phyloP scores from a whole-genome alignment of 2,797 vertebrate species.

The Lophotriccus pileatus region DNA sequence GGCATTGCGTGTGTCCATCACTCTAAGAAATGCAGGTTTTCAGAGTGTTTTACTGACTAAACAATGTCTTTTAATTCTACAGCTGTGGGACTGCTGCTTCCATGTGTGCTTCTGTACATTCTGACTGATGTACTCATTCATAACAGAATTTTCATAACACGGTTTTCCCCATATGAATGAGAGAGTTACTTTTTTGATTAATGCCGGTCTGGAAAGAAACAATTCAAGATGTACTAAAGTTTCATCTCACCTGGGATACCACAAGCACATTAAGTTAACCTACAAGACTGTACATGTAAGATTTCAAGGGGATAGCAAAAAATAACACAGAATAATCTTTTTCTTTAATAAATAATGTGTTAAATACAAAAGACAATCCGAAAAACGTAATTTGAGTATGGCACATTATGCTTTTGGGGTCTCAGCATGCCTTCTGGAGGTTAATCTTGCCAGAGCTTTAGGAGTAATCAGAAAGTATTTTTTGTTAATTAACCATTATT shows the following conservation, averaged over 20 bases:
- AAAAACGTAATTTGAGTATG: background rate
- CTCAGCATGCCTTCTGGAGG: background rate
- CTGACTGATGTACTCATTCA: background rate
- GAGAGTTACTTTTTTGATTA: background rate
- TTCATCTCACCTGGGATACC: background rate
- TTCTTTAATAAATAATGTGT: background rate
- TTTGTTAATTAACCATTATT: background rate
- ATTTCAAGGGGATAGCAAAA: background rate
- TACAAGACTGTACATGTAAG: background rate
- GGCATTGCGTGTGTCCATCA: background rate
- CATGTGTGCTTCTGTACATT: background rate
- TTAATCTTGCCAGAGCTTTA: background rate
- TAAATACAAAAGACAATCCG: background rate
- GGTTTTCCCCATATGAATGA: background rate
- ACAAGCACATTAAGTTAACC: background rate
- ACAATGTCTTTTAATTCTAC: background rate
- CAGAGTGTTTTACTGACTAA: background rate
- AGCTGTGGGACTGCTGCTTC: background rate
- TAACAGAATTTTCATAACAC: background rate
- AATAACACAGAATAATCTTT: background rate
- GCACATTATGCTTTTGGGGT: background rate
- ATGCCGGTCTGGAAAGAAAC: background rate
- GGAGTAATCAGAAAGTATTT: background rate
- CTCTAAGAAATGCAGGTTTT: background rate
- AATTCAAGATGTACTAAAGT: background rate